Evolutionary conservation across 2,888 invertebrate genomes (phyloP).

Genomic region (Lymantria dispar): DNA sequence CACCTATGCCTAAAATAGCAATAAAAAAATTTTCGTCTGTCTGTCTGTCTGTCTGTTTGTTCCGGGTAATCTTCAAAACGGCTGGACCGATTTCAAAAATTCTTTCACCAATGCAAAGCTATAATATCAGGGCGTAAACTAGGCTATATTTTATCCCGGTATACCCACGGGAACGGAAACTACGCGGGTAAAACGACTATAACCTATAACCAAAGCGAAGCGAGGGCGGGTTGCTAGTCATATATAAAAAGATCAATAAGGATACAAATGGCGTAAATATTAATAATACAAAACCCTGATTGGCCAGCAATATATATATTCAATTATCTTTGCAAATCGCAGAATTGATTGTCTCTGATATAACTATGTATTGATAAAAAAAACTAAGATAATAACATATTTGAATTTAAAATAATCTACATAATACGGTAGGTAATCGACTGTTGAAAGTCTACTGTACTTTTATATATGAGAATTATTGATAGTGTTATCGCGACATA

Average conservation of each 20-base stretch:
- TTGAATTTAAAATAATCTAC: constrained; percentile 18
- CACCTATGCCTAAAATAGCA: too few relatives aligned
- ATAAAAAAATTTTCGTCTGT: too few relatives aligned
- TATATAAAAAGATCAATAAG: background rate
- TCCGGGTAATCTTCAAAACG: too few relatives aligned
- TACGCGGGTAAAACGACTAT: too few relatives aligned
- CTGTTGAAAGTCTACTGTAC: constrained; percentile 18
- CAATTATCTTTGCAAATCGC: constrained; percentile 22
- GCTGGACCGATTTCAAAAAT: too few relatives aligned
- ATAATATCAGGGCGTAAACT: too few relatives aligned
- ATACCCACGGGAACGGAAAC: too few relatives aligned
- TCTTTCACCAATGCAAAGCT: too few relatives aligned
- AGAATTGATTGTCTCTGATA: constrained; percentile 12
- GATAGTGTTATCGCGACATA: constrained; percentile 13
- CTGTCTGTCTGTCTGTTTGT: too few relatives aligned
- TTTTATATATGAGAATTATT: constrained; percentile 13
- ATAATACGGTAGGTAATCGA: constrained; percentile 21
- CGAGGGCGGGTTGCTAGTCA: too few relatives aligned
- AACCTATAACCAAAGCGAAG: too few relatives aligned
- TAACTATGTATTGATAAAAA: constrained; percentile 29
- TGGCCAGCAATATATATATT: constrained; percentile 14
- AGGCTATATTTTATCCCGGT: too few relatives aligned
- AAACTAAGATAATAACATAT: constrained; percentile 24
- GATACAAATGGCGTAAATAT: background rate
- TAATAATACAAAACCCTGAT: constrained; percentile 11